Evolutionary conservation across 2,797 vertebrate genomes (phyloP).

Genomic region (Meda fulgida): DNA sequence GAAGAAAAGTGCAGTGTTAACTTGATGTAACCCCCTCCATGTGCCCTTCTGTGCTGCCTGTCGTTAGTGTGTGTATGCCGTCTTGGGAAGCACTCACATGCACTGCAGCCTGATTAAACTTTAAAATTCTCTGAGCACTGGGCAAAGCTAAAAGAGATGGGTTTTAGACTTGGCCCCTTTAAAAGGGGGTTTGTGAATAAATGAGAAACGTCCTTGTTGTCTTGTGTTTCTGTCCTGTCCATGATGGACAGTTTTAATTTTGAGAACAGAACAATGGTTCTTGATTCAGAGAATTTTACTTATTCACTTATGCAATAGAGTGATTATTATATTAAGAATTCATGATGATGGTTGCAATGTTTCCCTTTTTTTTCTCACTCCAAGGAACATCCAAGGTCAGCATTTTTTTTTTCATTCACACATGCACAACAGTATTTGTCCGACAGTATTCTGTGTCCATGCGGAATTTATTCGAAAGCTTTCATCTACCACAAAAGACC

Average conservation of each 20-base stretch:
- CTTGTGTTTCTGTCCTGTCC: background rate
- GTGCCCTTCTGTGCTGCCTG: slow-evolving; percentile 52
- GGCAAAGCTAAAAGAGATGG: slow-evolving; percentile 38
- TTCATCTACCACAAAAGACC: slow-evolving; percentile 41
- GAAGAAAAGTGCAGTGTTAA: slow-evolving; percentile 68
- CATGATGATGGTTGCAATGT: slow-evolving; percentile 23
- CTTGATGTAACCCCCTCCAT: slow-evolving; percentile 68
- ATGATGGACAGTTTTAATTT: slow-evolving; percentile 19
- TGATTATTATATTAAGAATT: slow-evolving; percentile 26
- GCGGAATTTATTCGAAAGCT: slow-evolving; percentile 32
- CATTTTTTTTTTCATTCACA: slow-evolving; percentile 10
- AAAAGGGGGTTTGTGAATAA: slow-evolving; percentile 30
- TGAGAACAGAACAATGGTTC: background rate
- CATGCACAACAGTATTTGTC: slow-evolving; percentile 22
- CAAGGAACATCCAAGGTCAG: slow-evolving; percentile 28
- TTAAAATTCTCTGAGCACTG: slow-evolving; percentile 50
- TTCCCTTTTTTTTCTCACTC: slow-evolving; percentile 4
- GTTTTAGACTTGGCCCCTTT: slow-evolving; percentile 14
- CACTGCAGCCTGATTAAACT: slow-evolving; percentile 58
- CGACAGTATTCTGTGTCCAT: slow-evolving; percentile 14
- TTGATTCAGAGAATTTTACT: slow-evolving; percentile 10
- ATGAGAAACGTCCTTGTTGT: slow-evolving; percentile 5
- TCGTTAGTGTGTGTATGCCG: slow-evolving; percentile 37
- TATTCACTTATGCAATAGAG: slow-evolving; percentile 2
- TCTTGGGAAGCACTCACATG: slow-evolving; percentile 53